Base-by-base conservation (phyloP, 2,888 invertebrate species). In the Ditula angustiorana region DNA sequence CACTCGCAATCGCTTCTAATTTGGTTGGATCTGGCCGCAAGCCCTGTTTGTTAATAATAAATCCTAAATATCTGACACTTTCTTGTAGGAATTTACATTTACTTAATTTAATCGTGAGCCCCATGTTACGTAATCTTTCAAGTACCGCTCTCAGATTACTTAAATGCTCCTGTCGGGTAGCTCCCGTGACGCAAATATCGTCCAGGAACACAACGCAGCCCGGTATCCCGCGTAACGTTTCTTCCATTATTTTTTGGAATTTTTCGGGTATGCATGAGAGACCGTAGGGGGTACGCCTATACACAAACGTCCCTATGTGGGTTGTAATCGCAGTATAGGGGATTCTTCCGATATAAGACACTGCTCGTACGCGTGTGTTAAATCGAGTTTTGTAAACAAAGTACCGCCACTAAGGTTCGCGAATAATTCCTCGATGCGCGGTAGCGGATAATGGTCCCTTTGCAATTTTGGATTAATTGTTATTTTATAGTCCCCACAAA, bases 81-180 rank as follows among this genome's bases (percentile, higher is more conserved):
- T 67, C 37, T 60, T 72, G 66, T 7, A 74, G 65, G 53, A 75
- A 75, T 1, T 23, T 49, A 67, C 73, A 75, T 52, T 73, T 74
- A n/a, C 66, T 60, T 44, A 67, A 23, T 66, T 68, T 70, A 11
- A 71, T 46, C 2, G 46, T 70, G 1, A 64, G 33, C 2, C 71
- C 73, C 52, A 67, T 65, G 0, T 60, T 7, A 8, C 46, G 53
- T 5, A 69, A 53, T 52, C 60, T 28, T 5, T 66, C 60, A 10
- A 68, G 59, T 21, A 66, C 68, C 7, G 41, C 47, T 30, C 57
- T 52, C 11, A 68, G 26, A 30, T 68, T 68, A 0, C 33, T 13
- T 21, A 68, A 23, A 24, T 67, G 67, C 13, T 23, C 23, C 3
- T 11, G 10, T 8, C 44, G 7, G 10, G 47, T 33, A 5, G 30